Conservation (phyloP, 2,888 invertebrate species). For the Acronicta psi region DNA sequence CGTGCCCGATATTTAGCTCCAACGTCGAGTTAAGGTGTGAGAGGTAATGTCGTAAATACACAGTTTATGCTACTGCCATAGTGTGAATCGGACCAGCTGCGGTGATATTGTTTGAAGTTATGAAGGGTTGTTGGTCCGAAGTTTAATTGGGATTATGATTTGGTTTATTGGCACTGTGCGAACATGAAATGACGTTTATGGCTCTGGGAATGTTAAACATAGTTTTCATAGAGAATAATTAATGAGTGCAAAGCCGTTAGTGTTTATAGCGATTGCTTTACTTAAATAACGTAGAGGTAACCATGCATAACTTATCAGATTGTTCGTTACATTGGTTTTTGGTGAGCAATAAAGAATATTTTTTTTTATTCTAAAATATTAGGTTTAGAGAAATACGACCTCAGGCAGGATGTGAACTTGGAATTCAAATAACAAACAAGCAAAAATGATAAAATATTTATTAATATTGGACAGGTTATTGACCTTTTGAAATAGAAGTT, state of each 20-base stretch:
- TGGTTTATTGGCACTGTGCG: conserved; percentile 24
- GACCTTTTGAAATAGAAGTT: too few relatives aligned
- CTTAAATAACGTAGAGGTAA: too few relatives aligned
- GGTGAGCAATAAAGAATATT: too few relatives aligned
- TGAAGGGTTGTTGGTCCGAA: conserved; percentile 24
- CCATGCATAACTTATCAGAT: too few relatives aligned
- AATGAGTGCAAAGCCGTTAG: background rate
- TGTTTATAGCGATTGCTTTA: background rate
- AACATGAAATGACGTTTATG: conserved; percentile 11
- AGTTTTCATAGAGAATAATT: background rate
- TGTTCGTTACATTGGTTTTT: too few relatives aligned
- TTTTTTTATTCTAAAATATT: too few relatives aligned
- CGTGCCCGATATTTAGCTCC: conserved; percentile 47
- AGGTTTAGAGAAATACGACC: too few relatives aligned
- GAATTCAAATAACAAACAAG: too few relatives aligned
- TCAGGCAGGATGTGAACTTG: too few relatives aligned
- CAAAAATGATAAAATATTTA: too few relatives aligned
- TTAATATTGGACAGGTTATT: too few relatives aligned
- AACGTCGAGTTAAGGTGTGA: conserved; percentile 26
- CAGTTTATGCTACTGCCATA: conserved; percentile 34
- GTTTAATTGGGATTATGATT: conserved; percentile 28
- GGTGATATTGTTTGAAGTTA: conserved; percentile 39
- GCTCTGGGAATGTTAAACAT: background rate
- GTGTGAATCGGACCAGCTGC: conserved; percentile 34
- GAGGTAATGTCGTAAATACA: conserved; percentile 44